Evolutionary conservation across 2,113 vertebrate genomes (phyloP).

Genomic region (Bos taurus): ARS-UCD2.0 NC_037333.1:70929001-70929500

Average conservation of each 20-base stretch:
- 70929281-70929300: not conserved
- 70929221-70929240: not conserved
- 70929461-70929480: not conserved
- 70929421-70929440: not conserved
- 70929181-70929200: not conserved
- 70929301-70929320: not conserved
- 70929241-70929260: not conserved
- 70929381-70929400: not conserved
- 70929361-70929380: not conserved
- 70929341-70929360: not conserved
- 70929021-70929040: not conserved
- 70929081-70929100: not conserved
- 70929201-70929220: not conserved
- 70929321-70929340: not conserved
- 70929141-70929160: not conserved
- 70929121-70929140: not conserved
- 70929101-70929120: not conserved
- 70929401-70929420: not conserved
- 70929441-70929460: not conserved
- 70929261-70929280: not conserved
- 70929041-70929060: not conserved
- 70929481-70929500: not conserved
- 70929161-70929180: not conserved
- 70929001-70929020: not conserved
- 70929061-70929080: not conserved